These are phyloP conservation scores for Aelia acuminata DNA, from an alignment of 2,888 invertebrate genomes.

Conservation along the genomic window DNA sequence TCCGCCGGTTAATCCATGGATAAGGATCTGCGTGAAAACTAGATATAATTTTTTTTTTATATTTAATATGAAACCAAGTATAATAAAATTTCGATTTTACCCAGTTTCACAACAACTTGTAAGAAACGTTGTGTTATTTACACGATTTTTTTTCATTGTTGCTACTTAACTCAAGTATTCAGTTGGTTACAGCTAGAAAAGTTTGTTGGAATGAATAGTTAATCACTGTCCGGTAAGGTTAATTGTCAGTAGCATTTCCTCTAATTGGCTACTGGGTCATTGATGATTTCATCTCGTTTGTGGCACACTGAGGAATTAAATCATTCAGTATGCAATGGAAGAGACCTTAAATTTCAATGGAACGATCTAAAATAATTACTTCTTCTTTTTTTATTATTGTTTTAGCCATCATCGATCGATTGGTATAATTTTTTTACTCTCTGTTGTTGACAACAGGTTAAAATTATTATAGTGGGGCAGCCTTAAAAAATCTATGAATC, in stretches of 20 bases:
- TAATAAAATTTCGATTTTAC: no score
- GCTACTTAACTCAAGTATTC: neutral
- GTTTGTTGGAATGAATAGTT: neutral
- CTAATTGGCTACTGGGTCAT: neutral
- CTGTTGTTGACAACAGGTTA: neutral
- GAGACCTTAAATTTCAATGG: neutral
- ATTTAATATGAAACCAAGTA: no score
- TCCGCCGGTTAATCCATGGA: no score
- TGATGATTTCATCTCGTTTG: slow-evolving; percentile 15
- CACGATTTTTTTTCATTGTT: no score
- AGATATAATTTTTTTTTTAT: no score
- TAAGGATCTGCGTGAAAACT: no score
- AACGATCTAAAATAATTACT: neutral
- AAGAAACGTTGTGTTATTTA: no score
- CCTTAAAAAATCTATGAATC: neutral
- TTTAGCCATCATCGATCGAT: neutral
- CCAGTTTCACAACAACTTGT: no score
- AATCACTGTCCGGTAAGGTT: neutral
- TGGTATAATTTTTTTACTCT: neutral
- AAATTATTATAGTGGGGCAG: neutral
- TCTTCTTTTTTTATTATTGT: neutral
- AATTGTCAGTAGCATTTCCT: neutral
- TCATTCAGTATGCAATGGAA: neutral
- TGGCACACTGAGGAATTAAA: neutral
- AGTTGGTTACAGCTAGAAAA: neutral